These are phyloP conservation scores for Sceloporus undulatus DNA, from an alignment of 2,113 vertebrate species.

Conservation along the genomic window DNA sequence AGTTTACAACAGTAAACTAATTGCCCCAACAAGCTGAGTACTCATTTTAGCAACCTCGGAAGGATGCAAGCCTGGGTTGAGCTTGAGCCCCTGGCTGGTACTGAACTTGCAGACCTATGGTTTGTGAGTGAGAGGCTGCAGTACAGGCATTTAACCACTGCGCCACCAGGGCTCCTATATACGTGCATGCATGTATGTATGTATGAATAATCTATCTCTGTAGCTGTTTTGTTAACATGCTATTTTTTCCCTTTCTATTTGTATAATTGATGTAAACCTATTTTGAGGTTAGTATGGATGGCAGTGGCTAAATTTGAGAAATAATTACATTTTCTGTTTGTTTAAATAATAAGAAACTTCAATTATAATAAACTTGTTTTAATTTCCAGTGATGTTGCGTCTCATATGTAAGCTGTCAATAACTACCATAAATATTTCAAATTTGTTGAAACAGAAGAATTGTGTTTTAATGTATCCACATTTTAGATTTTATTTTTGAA, in stretches of 20 bases:
- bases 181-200: neutral
- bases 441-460: neutral
- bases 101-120: too few relatives aligned
- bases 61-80: too few relatives aligned
- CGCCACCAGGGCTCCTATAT: too few relatives aligned
- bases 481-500: conserved; percentile 21
- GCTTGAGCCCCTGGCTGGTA: too few relatives aligned
- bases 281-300: neutral
- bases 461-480: neutral
- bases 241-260: neutral
- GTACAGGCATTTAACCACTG: too few relatives aligned
- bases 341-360: neutral
- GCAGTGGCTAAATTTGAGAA: too few relatives aligned
- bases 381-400: neutral
- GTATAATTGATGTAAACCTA: neutral
- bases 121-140: too few relatives aligned
- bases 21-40: too few relatives aligned
- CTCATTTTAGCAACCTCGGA: too few relatives aligned
- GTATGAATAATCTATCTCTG: neutral
- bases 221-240: neutral
- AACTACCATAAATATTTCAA: neutral
- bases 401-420: neutral
- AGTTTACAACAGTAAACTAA: too few relatives aligned
- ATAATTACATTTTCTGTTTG: neutral
- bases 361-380: neutral